Evolutionary conservation across 2,113 vertebrate genomes (phyloP), one percentile per base, ranked within the genome.

Genomic region (Ursus arctos): DNA sequence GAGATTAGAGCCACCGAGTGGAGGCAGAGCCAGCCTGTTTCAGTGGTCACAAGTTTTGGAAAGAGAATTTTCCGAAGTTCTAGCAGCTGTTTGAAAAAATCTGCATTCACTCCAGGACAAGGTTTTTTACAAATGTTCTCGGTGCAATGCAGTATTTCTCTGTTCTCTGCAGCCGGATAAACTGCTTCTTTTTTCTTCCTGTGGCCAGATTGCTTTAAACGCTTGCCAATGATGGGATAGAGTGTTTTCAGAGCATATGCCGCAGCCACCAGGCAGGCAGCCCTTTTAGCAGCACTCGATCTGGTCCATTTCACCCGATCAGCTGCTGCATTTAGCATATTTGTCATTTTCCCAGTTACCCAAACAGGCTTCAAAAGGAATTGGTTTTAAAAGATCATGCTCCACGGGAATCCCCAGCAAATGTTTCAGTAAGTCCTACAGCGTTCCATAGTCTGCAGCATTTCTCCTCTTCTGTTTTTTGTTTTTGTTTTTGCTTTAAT

Each of bases 1-100:
- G 99, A 99, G 67, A 99, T 97, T n/a, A 99, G 98, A n/a, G 99
- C 99, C 61, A 99, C 96, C 0, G 99, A 99, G 98, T 99, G 99
- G 65, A 99, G 98, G 72, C 99, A 99, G 0, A 99, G 99, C 98
- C 99, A 99, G 19, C 98, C 99, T 4, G 99, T 98, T 97, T 99
- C 99, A 61, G 97, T 98, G 72, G 99, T 99, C 79, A 99, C 97
- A 9, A 99, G 98, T 98, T 97, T 98, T 0, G 99, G 99, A 93
- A 99, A 99, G 14, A 99, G 99, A 94, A 99, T 99, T 95, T 97
- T 99, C 59, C 99, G 99, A 19, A 99, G 99, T 91, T 99, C 99
- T 47, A 99, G 97, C 31, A 99, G 99, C 99, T 99, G 99, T 98
- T 95, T 98, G 96, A 99, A 99, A 87, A 99, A 99, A 59, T 99